Conservation (phyloP, 1,140 invertebrate species). For the Bombus cullumanus region DNA sequence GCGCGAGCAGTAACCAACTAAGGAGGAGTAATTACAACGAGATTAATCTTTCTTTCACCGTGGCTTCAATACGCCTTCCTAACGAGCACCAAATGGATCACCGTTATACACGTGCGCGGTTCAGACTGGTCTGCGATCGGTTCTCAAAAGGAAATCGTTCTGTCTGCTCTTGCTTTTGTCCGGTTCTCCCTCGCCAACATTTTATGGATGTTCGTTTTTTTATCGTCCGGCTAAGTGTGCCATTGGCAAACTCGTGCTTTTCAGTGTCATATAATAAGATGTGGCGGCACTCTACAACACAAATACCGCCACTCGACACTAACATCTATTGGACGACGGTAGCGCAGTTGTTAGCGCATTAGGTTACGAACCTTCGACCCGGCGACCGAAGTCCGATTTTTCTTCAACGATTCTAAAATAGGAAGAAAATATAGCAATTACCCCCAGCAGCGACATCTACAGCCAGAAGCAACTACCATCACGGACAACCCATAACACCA, state of each 20-base stretch:
- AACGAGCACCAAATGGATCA: conserved; percentile 69
- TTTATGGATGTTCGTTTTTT: neutral
- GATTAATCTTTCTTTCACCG: conserved; percentile 61
- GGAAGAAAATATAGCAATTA: too few species aligned
- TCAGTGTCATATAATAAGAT: too few species aligned
- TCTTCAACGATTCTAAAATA: too few species aligned
- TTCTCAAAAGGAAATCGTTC: conserved; percentile 30
- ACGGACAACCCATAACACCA: too few species aligned
- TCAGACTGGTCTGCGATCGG: conserved; percentile 15
- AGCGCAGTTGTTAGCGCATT: too few species aligned
- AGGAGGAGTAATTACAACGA: conserved; percentile 53
- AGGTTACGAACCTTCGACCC: too few species aligned
- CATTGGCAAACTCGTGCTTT: conserved; percentile 2
- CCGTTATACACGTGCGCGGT: conserved; percentile 37
- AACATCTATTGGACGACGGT: too few species aligned
- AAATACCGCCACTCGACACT: too few species aligned
- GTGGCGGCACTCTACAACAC: too few species aligned
- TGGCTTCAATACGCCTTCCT: conserved; percentile 60
- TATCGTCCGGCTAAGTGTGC: neutral
- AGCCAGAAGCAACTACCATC: too few species aligned
- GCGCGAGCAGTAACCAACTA: conserved; percentile 14
- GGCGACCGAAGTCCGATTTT: too few species aligned
- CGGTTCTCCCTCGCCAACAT: neutral
- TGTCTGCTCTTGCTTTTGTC: conserved; percentile 3
- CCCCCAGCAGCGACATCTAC: too few species aligned